These are phyloP conservation scores for Triops cancriformis DNA, from an alignment of 1,140 invertebrate species.

Conservation along the genomic window DNA sequence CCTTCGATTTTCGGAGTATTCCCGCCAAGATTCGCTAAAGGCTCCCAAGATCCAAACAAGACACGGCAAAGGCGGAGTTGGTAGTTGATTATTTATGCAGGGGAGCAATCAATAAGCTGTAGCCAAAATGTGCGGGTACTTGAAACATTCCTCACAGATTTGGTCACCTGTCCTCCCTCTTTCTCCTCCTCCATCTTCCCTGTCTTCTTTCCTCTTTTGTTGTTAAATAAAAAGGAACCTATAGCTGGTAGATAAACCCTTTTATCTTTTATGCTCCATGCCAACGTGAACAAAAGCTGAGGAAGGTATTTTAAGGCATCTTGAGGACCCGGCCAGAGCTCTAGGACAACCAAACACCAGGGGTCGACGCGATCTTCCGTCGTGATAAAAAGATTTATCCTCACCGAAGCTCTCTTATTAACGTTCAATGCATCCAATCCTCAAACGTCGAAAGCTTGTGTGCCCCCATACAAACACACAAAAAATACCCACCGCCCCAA, in stretches of 20 bases:
- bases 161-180: conserved; percentile 12
- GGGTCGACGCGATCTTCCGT: not conserved
- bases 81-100: conserved; percentile 1
- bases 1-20: not conserved
- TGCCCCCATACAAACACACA: not conserved
- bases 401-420: conserved; percentile 4
- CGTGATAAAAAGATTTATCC: conserved; percentile 14
- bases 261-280: not conserved
- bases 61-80: conserved; percentile 4
- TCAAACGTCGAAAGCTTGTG: not conserved
- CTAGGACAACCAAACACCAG: not conserved
- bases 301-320: conserved; percentile 5
- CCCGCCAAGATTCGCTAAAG: not conserved
- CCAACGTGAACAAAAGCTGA: conserved; percentile 2
- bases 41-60: not conserved
- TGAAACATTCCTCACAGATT: not conserved
- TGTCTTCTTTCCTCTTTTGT: not conserved
- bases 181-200: not conserved
- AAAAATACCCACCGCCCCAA: not conserved
- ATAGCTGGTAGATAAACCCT: not conserved
- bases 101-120: not conserved
- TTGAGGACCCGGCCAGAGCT: not conserved
- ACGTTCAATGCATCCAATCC: not conserved
- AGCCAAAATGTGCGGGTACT: conserved; percentile 2
- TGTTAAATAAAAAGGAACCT: conserved; percentile 9